Conservation (phyloP, 2,113 vertebrate genomes). For the Psilopsiagon aurifrons region DNA sequence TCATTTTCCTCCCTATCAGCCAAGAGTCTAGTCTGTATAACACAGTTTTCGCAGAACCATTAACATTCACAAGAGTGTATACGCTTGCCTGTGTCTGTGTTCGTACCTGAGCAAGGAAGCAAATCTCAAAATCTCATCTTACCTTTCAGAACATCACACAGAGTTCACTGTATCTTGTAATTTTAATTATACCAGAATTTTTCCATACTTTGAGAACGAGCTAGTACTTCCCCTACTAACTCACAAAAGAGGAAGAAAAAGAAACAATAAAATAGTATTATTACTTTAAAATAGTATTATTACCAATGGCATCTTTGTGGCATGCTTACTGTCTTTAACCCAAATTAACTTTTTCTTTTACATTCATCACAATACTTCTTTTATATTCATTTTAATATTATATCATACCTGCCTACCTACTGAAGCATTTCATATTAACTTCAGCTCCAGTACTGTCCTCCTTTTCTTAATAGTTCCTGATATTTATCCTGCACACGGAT, state of each 20-base stretch:
- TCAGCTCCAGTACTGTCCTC: not conserved
- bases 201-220: not conserved
- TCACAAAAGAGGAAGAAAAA: not conserved
- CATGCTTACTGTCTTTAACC: not conserved
- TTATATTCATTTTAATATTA: not conserved
- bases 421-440: not conserved
- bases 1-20: conserved; percentile 6
- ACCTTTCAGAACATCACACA: not conserved
- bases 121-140: not conserved
- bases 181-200: not conserved
- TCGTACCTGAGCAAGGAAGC: not conserved
- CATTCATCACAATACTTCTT: not conserved
- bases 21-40: not conserved
- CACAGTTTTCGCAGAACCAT: not conserved
- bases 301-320: not conserved
- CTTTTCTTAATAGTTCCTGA: not conserved
- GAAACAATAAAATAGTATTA: not conserved
- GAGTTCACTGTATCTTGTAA: not conserved
- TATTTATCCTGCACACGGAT: not conserved
- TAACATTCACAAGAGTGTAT: not conserved
- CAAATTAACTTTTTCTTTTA: rapidly evolving
- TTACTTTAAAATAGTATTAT: not conserved
- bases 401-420: not conserved
- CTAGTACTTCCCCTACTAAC: not conserved
- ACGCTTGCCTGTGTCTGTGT: not conserved